Evolutionary conservation across 2,797 vertebrate genomes (phyloP), one percentile per base, ranked within the genome.

Genomic region (Melanotaenia maccullochi): DNA sequence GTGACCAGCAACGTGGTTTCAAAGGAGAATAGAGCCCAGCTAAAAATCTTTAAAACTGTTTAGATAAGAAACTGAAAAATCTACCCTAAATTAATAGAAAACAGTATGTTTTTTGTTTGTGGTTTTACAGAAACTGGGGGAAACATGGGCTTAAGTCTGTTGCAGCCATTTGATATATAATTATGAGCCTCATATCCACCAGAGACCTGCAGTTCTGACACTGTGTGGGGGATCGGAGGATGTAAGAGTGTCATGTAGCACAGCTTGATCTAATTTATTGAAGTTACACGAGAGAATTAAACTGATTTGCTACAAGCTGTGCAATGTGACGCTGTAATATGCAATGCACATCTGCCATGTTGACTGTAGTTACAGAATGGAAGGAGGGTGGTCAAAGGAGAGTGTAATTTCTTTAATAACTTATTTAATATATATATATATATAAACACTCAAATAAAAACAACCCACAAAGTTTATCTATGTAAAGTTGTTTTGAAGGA

Each of bases 231-330:
- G 54, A 20, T 20, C 22, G 67, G 32, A 18, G 57, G 59, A 71
- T 63, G 57, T 49, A 51, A n/a, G 24, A 32, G 51, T 71, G 71
- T 73, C 81, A 75, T 61, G 67, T 76, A 74, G 55, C 36, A 20
- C 24, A 14, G 40, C 60, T 76, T 78, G 75, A 82, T 85, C 72
- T 82, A 58, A 85, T 82, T 57, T 73, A 70, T 72, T 59, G 38
- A 24, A 68, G 72, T 49, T 65, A 64, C 81, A 68, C 72, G 63
- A 25, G 78, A 67, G 73, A 71, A 33, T 71, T 81, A 16, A 55
- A 4, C 8, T 63, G 74, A 72, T 79, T 69, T 76, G 66, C 81
- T 51, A 68, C 42, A 70, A 62, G 68, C 44, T 28, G 44, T 35
- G 65, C n/a, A 51, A n/a, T 22, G 20, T 24, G 57, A 25, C 14